phyloP scores from a whole-genome alignment of 2,113 vertebrate genomes.

The Aspidoscelis tigris region DNA sequence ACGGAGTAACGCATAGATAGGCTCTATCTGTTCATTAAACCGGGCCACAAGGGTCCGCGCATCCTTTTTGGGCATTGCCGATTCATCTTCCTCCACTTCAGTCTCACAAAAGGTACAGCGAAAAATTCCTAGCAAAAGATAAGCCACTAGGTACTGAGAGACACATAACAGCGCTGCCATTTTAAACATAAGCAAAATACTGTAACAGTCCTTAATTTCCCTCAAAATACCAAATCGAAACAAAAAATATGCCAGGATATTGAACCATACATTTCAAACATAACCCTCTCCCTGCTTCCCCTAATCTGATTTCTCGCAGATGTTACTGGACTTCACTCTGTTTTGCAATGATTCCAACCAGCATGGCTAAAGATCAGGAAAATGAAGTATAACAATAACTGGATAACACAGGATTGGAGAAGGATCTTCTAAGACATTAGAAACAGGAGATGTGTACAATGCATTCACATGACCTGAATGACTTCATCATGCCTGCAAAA shows the following conservation, averaged over 20 bases:
- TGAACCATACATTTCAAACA: background rate
- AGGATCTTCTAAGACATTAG: too few species aligned
- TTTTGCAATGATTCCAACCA: too few species aligned
- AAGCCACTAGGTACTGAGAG: constrained; percentile 1
- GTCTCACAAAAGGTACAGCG: constrained; percentile 96
- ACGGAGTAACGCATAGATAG: constrained; percentile 92
- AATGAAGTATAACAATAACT: too few species aligned
- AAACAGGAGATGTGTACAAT: background rate
- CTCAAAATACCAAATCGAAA: background rate
- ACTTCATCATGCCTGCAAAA: background rate
- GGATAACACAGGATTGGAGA: too few species aligned
- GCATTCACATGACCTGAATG: background rate
- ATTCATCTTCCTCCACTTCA: constrained; percentile 97
- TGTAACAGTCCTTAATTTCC: background rate
- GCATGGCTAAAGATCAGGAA: too few species aligned
- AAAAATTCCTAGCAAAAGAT: constrained; percentile 84
- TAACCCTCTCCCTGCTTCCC: background rate
- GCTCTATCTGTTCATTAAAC: constrained; percentile 98
- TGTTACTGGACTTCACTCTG: background rate
- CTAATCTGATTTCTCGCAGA: too few species aligned
- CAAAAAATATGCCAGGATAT: background rate
- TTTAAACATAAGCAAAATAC: background rate
- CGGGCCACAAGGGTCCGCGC: constrained; percentile 93
- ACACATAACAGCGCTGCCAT: constrained; percentile 19
- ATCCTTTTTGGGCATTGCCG: constrained; percentile 93